A percentile compares a stretch with the other conserved stretches of the same genome.
These are phyloP conservation scores for Rhynchonycteris naso DNA, from an alignment of 2,797 vertebrate genomes.

Conservation along the genomic window DNA sequence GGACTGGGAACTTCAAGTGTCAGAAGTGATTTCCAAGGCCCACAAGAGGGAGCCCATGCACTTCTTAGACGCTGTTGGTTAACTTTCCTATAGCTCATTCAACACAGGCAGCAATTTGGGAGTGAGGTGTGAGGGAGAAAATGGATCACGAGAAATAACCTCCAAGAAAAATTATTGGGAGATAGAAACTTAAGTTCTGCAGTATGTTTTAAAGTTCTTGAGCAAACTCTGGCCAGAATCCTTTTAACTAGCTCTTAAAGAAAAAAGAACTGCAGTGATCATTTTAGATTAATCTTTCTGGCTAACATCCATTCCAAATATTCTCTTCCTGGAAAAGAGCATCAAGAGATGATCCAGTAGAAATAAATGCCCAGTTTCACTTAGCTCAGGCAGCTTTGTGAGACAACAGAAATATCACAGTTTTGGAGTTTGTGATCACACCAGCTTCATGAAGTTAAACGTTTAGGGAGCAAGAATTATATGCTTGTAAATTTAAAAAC, in stretches of 20 bases:
- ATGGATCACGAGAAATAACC: slow-evolving; percentile 40
- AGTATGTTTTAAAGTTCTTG: slow-evolving; percentile 28
- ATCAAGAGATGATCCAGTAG: not conserved
- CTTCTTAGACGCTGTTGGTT: not conserved
- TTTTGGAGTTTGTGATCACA: not conserved
- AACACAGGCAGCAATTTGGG: slow-evolving; percentile 2
- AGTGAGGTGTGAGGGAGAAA: slow-evolving; percentile 37
- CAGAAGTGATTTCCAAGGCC: slow-evolving; percentile 26
- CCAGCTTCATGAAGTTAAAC: not conserved
- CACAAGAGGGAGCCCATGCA: slow-evolving; percentile 65
- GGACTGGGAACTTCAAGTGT: not conserved
- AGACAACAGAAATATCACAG: not conserved
- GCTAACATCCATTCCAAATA: slow-evolving; percentile 24
- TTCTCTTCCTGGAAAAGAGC: slow-evolving; percentile 13
- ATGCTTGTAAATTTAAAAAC: not conserved
- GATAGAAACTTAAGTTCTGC: slow-evolving; percentile 8
- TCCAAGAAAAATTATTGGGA: slow-evolving; percentile 34
- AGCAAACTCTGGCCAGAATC: slow-evolving; percentile 43
- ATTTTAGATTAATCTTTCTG: slow-evolving; percentile 31
- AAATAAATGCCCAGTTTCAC: not conserved
- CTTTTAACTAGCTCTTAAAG: slow-evolving; percentile 48
- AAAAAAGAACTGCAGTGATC: slow-evolving; percentile 6
- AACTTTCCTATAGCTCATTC: not conserved
- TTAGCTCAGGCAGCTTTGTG: not conserved
- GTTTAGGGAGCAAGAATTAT: not conserved